Evolutionary conservation across 2,888 invertebrate species (phyloP).

Genomic region (Chrysina gloriosa): DNA sequence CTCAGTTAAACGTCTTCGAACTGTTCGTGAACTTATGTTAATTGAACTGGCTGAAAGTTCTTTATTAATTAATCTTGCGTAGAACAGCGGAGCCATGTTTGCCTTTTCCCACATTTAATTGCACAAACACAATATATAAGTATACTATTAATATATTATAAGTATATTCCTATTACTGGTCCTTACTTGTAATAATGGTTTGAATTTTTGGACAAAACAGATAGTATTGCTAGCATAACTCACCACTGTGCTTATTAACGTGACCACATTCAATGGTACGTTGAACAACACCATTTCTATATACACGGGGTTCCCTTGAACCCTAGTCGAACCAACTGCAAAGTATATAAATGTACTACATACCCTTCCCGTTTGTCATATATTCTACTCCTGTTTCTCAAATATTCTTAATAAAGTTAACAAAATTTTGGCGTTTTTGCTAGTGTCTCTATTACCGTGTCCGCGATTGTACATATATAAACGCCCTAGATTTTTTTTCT

Average conservation of each 20-base stretch:
- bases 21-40: background rate
- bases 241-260: conserved; percentile 1
- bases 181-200: background rate
- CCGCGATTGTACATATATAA: background rate
- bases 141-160: too few species aligned
- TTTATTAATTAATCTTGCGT: background rate
- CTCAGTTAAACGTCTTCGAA: too few species aligned
- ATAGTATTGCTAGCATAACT: background rate
- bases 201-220: background rate
- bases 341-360: background rate
- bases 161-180: too few species aligned
- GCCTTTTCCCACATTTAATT: background rate
- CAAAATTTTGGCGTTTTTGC: background rate
- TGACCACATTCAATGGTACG: background rate
- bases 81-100: background rate
- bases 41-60: background rate
- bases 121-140: background rate
- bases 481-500: too few species aligned
- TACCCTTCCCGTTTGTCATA: background rate
- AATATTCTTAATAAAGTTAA: background rate
- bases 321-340: background rate
- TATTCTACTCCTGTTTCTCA: background rate
- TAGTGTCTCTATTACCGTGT: background rate
- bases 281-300: background rate
- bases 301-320: background rate